These are phyloP conservation scores for Aspiorhynchus laticeps DNA, from an alignment of 2,113 vertebrate genomes.

Conservation along the genomic window DNA sequence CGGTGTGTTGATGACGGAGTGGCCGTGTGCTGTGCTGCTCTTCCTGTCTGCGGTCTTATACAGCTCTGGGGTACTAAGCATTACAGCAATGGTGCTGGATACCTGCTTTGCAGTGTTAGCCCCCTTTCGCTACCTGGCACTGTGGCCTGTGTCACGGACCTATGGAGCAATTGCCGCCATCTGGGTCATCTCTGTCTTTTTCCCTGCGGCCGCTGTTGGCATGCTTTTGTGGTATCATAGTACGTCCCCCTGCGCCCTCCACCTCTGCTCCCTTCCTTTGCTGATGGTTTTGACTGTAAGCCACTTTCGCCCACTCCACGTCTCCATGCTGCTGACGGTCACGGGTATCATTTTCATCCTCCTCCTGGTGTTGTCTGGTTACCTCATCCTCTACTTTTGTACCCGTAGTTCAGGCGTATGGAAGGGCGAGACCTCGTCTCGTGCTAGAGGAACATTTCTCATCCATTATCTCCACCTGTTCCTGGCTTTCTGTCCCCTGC, in stretches of 20 bases:
- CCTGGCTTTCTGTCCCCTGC: slow-evolving; percentile 77
- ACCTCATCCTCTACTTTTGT: slow-evolving; percentile 74
- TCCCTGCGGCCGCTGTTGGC: slow-evolving; percentile 70
- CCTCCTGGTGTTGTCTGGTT: slow-evolving; percentile 74
- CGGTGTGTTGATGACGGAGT: slow-evolving; percentile 63
- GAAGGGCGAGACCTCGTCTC: slow-evolving; percentile 68
- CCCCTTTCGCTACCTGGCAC: slow-evolving; percentile 73
- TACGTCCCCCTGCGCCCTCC: slow-evolving; percentile 62
- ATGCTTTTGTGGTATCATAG: slow-evolving; percentile 67
- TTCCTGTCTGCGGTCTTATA: slow-evolving; percentile 73
- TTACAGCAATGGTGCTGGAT: slow-evolving; percentile 76
- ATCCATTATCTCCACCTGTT: slow-evolving; percentile 80
- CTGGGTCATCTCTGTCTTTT: slow-evolving; percentile 67
- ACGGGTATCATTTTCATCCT: slow-evolving; percentile 70
- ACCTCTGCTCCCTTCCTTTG: slow-evolving; percentile 71
- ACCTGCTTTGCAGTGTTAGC: slow-evolving; percentile 75
- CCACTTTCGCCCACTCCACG: slow-evolving; percentile 66
- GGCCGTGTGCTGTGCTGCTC: slow-evolving; percentile 70
- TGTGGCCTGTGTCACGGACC: slow-evolving; percentile 71
- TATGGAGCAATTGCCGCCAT: slow-evolving; percentile 67
- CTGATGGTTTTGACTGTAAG: slow-evolving; percentile 74
- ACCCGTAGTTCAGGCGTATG: slow-evolving; percentile 75
- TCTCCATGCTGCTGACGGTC: slow-evolving; percentile 73
- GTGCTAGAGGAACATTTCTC: slow-evolving; percentile 79
- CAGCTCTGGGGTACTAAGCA: slow-evolving; percentile 75